phyloP scores from a whole-genome alignment of 2,113 vertebrate genomes.

The Antennarius striatus region DNA sequence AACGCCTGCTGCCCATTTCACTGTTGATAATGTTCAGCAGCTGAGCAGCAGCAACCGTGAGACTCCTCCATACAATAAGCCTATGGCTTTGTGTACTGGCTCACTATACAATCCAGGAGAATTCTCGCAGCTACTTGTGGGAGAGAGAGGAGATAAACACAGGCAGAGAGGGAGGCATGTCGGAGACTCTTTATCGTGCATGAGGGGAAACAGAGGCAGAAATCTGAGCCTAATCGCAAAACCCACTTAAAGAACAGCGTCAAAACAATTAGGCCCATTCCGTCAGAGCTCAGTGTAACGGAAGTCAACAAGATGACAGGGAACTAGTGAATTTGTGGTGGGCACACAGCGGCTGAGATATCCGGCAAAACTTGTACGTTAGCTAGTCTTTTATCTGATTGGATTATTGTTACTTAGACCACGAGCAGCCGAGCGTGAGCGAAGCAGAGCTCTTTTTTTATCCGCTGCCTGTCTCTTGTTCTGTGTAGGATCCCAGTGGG shows the following conservation, averaged over 20 bases:
- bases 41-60: conserved; percentile 4
- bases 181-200: conserved; percentile 31
- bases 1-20: background rate
- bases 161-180: conserved; percentile 2
- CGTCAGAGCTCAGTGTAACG: conserved; percentile 42
- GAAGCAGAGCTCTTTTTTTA: conserved; percentile 32
- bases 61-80: conserved; percentile 4
- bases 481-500: conserved; percentile 35
- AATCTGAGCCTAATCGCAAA: conserved; percentile 39
- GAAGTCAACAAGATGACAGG: conserved; percentile 60
- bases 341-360: conserved; percentile 50
- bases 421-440: conserved; percentile 34
- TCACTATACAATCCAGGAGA: conserved; percentile 21
- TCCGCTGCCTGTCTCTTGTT: conserved; percentile 13
- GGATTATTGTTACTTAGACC: conserved; percentile 61
- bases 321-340: conserved; percentile 58
- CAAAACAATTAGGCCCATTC: conserved; percentile 53
- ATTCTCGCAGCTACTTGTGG: conserved; percentile 7
- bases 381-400: conserved; percentile 71
- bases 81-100: conserved; percentile 18
- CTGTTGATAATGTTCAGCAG: background rate
- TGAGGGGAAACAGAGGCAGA: conserved; percentile 47
- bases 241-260: conserved; percentile 54
- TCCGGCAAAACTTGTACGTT: conserved; percentile 57
- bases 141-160: conserved; percentile 3